Evolutionary conservation across 2,888 invertebrate species (phyloP).

Genomic region (Steinernema hermaphroditum): DNA sequence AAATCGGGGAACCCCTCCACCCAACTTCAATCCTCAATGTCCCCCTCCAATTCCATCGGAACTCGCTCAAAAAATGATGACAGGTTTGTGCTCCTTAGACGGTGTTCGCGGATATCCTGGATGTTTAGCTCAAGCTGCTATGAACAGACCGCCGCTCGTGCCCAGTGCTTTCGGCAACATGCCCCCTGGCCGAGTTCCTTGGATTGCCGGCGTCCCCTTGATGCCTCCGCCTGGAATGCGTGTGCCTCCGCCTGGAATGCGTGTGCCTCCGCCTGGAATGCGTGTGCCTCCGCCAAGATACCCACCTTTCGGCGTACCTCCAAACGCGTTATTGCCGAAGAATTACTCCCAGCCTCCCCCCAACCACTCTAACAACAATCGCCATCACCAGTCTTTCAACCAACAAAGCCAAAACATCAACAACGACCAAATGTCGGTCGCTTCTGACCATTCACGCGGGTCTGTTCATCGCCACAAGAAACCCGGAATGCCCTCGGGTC

Average conservation of each 20-base stretch:
- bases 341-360: not conserved
- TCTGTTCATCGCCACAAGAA: slow-evolving; percentile 2
- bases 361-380: not conserved
- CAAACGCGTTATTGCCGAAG: not conserved
- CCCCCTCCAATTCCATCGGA: slow-evolving; percentile 20
- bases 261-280: no score
- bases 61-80: slow-evolving; percentile 19
- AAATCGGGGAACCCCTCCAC: not conserved
- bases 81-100: not conserved
- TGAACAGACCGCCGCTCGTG: slow-evolving; percentile 15
- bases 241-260: no score
- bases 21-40: not conserved
- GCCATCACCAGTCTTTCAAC: slow-evolving; percentile 11
- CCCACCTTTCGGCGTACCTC: slow-evolving; percentile 14
- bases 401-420: not conserved
- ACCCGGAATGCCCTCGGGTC: slow-evolving; percentile 47
- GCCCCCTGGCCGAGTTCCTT: slow-evolving; percentile 31
- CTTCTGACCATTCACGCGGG: slow-evolving; percentile 22
- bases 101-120: not conserved
- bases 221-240: slow-evolving; percentile 29
- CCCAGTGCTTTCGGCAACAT: not conserved
- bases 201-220: slow-evolving; percentile 18
- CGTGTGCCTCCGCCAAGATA: slow-evolving; percentile 28
- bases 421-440: slow-evolving; percentile 8
- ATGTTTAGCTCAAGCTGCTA: not conserved